A percentile compares a stretch with the other conserved stretches of the same genome.
These are phyloP conservation scores for Drosophila acutilabella DNA, from an alignment of 2,888 invertebrate species.

Conservation along the genomic window DNA sequence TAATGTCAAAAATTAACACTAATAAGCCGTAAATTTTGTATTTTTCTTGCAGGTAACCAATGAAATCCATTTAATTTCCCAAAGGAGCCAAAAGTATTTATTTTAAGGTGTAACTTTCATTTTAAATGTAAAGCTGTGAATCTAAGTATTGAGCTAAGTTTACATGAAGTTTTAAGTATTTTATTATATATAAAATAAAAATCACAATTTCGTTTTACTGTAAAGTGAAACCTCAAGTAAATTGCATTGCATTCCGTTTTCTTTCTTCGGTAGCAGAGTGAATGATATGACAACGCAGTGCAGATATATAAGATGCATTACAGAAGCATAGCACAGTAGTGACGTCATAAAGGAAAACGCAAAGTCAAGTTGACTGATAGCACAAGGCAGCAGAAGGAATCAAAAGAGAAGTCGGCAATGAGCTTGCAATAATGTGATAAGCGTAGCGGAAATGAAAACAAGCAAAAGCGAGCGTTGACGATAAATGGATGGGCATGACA, in stretches of 20 bases:
- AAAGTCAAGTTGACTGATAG: constrained; percentile 64
- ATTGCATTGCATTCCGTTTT: not conserved
- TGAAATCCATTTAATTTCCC: too few relatives aligned
- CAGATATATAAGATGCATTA: constrained; percentile 26
- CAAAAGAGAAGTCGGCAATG: constrained; percentile 65
- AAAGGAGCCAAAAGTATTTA: too few relatives aligned
- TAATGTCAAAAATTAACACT: too few relatives aligned
- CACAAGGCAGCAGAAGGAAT: constrained; percentile 23
- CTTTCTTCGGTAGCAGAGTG: constrained; percentile 1
- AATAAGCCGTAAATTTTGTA: too few relatives aligned
- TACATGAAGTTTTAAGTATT: too few relatives aligned
- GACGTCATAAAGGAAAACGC: constrained; percentile 48
- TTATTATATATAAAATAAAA: too few relatives aligned
- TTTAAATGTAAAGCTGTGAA: too few relatives aligned
- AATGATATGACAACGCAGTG: constrained; percentile 29
- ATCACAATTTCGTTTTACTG: not conserved
- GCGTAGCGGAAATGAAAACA: constrained; percentile 78
- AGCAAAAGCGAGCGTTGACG: constrained; percentile 62
- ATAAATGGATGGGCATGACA: constrained; percentile 54
- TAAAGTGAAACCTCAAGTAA: not conserved
- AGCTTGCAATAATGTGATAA: constrained; percentile 81
- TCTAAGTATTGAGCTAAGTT: too few relatives aligned
- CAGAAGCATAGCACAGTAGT: constrained; percentile 3
- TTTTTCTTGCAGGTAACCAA: too few relatives aligned
- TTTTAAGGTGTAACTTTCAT: too few relatives aligned